These are phyloP conservation scores for Xenentodon cancila DNA, from an alignment of 2,797 vertebrate genomes.

Conservation along the genomic window DNA sequence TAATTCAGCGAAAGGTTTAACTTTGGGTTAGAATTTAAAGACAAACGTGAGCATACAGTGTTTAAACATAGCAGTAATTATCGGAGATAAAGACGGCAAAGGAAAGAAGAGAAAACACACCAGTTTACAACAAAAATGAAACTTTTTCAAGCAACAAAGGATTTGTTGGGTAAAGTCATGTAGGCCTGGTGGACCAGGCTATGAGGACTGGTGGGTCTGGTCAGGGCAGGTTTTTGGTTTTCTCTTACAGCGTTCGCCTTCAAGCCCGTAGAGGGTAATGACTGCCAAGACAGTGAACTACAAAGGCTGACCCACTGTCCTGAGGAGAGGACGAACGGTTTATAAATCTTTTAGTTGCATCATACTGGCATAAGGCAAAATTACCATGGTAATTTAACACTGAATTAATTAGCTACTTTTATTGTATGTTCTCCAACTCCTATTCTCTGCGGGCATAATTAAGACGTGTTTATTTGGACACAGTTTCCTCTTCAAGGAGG, in stretches of 20 bases:
- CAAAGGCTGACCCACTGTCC: conserved; percentile 64
- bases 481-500: conserved; percentile 79
- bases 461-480: conserved; percentile 84
- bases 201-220: conserved; percentile 29
- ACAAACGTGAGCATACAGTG: neutral
- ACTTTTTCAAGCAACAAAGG: conserved; percentile 25
- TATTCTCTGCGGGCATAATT: conserved; percentile 81
- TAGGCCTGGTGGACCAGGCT: conserved; percentile 28
- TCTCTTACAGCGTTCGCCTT: conserved; percentile 16
- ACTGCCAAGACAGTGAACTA: conserved; percentile 65
- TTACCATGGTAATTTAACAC: conserved; percentile 59
- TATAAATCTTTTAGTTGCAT: conserved; percentile 63
- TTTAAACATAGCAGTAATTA: conserved; percentile 3
- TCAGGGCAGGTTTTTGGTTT: conserved; percentile 13
- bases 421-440: conserved; percentile 77
- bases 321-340: conserved; percentile 38
- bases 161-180: conserved; percentile 15
- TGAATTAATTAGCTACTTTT: conserved; percentile 81
- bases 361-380: conserved; percentile 48
- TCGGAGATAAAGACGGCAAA: conserved; percentile 5
- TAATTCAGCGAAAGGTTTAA: conserved; percentile 22
- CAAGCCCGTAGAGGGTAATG: conserved; percentile 46
- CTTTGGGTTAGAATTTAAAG: conserved; percentile 11
- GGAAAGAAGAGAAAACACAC: conserved; percentile 4
- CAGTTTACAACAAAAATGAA: conserved; percentile 15